A percentile compares a stretch with the other conserved stretches of the same genome.
phyloP scores from a whole-genome alignment of 2,797 vertebrate species.

The Serranus cabrilla region DNA sequence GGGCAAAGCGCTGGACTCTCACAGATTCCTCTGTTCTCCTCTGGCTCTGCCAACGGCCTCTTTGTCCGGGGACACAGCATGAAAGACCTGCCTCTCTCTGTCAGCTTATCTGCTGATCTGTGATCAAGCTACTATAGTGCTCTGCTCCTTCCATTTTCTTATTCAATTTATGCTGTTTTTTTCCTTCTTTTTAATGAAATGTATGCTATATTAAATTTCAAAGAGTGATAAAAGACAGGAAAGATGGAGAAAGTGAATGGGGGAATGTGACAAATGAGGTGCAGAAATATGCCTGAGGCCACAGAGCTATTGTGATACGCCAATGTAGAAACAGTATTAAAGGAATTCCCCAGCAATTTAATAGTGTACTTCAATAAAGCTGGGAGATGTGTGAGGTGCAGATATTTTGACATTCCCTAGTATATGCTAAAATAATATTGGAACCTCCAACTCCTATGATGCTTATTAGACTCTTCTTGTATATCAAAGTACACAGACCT shows the following conservation, averaged over 20 bases:
- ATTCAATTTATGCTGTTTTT: conserved; percentile 5
- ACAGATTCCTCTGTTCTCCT: conserved; percentile 82
- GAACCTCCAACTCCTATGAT: not conserved
- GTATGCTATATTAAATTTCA: conserved; percentile 24
- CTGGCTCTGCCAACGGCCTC: conserved; percentile 72
- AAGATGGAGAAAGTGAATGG: conserved; percentile 11
- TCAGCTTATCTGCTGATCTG: conserved; percentile 61
- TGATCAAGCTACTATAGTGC: conserved; percentile 27
- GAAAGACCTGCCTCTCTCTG: conserved; percentile 64
- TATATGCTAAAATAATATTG: not conserved
- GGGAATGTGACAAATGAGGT: conserved; percentile 42
- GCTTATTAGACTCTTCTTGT: not conserved
- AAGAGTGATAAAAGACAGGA: conserved; percentile 25
- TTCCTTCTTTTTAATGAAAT: conserved; percentile 35
- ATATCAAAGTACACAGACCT: not conserved
- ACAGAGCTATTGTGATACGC: conserved; percentile 13
- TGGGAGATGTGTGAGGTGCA: not conserved
- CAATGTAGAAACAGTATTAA: conserved; percentile 10
- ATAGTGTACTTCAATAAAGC: not conserved
- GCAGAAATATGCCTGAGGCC: conserved; percentile 18
- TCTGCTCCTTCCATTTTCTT: conserved; percentile 35
- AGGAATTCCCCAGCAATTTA: not conserved
- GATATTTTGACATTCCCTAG: not conserved
- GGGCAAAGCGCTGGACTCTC: conserved; percentile 74
- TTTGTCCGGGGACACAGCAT: conserved; percentile 80